Evolutionary conservation across 2,797 vertebrate species (phyloP).

Genomic region (Pseudocheirus occidentalis): DNA sequence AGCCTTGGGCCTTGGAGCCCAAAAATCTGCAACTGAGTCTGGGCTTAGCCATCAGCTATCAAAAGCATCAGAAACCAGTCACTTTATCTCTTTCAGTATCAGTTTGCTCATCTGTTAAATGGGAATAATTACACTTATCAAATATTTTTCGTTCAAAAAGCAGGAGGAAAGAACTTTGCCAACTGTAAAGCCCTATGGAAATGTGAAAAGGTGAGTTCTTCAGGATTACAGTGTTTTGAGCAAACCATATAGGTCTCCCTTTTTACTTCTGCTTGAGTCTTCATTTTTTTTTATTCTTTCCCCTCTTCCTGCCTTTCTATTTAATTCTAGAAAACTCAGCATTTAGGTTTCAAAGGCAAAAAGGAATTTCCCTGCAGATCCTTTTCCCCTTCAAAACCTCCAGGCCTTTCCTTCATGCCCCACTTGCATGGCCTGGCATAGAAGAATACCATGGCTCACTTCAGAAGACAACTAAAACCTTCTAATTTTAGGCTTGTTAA

Average conservation of each 20-base stretch:
- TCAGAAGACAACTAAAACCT: constrained; percentile 39
- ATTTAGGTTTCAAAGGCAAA: constrained; percentile 23
- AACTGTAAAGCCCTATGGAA: background rate
- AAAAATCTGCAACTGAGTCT: background rate
- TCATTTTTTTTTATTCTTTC: background rate
- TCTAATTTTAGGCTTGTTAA: constrained; percentile 11
- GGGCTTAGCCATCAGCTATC: background rate
- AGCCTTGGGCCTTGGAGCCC: background rate
- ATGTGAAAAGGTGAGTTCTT: background rate
- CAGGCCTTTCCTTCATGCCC: background rate
- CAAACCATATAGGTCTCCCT: background rate
- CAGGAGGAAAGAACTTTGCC: background rate
- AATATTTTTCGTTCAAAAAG: background rate
- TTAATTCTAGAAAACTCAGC: background rate
- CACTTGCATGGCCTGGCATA: constrained; percentile 43
- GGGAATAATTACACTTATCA: background rate
- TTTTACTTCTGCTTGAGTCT: background rate
- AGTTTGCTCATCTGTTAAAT: background rate
- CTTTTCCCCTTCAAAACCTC: background rate
- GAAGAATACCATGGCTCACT: constrained; percentile 71
- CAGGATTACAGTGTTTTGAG: background rate
- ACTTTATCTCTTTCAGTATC: background rate
- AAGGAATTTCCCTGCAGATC: constrained; percentile 54
- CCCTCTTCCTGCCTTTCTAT: background rate
- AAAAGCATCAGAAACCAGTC: background rate